These are phyloP conservation scores for Lordiphosa fenestrarum DNA, from an alignment of 2,888 invertebrate genomes.

Conservation along the genomic window DNA sequence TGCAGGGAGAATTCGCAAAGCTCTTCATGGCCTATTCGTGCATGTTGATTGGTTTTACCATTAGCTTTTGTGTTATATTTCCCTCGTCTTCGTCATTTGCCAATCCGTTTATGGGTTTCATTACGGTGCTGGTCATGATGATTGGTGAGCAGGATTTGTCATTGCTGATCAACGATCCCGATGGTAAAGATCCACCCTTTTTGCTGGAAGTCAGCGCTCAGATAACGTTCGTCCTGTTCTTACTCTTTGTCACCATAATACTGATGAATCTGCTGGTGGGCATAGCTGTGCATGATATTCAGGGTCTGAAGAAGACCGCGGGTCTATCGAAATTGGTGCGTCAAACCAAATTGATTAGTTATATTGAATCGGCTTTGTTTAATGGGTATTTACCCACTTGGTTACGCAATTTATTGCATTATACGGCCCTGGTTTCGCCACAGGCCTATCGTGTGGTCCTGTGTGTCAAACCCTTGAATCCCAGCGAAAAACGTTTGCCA, in stretches of 20 bases:
- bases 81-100: conserved; percentile 90
- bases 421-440: conserved; percentile 89
- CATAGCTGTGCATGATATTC: conserved; percentile 93
- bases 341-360: conserved; percentile 92
- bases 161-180: conserved; percentile 87
- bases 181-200: conserved; percentile 88
- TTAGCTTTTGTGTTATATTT: conserved; percentile 93
- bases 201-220: conserved; percentile 90
- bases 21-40: conserved; percentile 92
- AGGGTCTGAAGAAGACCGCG: conserved; percentile 91
- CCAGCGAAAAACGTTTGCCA: conserved; percentile 89
- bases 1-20: conserved; percentile 92
- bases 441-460: conserved; percentile 90
- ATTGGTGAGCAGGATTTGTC: conserved; percentile 91
- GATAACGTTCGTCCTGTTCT: conserved; percentile 89
- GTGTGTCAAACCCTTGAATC: conserved; percentile 91
- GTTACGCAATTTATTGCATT: conserved; percentile 87
- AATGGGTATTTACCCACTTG: conserved; percentile 89
- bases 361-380: conserved; percentile 90
- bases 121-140: conserved; percentile 94
- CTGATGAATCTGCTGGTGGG: conserved; percentile 92
- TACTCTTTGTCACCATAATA: conserved; percentile 91
- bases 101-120: conserved; percentile 91
- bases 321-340: conserved; percentile 90
- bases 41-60: conserved; percentile 91